Base-by-base conservation (phyloP, 2,888 invertebrate species). In the Leuctra nigra region DNA sequence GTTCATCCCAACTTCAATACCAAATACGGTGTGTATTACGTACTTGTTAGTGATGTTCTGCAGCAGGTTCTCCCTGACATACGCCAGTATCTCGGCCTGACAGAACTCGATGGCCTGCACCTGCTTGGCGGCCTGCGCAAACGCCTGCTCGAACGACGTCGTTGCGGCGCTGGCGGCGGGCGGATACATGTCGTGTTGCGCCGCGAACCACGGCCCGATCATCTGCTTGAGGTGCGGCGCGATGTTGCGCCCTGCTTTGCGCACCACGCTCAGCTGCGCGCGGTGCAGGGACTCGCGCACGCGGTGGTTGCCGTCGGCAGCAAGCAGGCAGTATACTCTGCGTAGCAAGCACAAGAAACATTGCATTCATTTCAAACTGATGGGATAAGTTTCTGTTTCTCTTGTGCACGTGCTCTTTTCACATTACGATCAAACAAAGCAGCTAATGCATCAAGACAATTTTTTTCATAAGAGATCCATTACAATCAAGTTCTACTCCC, bases 151-250 rank as follows among this genome's bases (percentile, higher is more conserved):
- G 63, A 91, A 88, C 3, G 87, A 80, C 62, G 75, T 72, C 33
- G 71, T 73, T 1, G 91, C 91, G 58, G 83, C 80, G 62, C 81
- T 79, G 4, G 90, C 85, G 16, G 91, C 91, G 9, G 92, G 91
- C 36, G 88, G 84, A 73, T 91, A 89, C 11, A 84, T 84, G 70
- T 96, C 95, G 74, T 86, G 85, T 68, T 86, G 87, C 53, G 90
- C 86, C 44, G 85, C 80, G 66, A 94, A 82, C 95, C 95, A 95
- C 2, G 84, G 78, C 1, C 91, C 91, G 68, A 84, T 81, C 59
- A 95, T 69, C 67, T 81, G 81, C 66, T 86, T 86, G 54, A 96
- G 75, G 68, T 83, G 83, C 1, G 89, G 88, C 0, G 92, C 94
- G 59, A 89, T 74, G 63, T 83, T 82, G 23, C 88, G 82, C 41